Conservation (phyloP, 2,113 vertebrate genomes). For the Polypterus senegalus region DNA sequence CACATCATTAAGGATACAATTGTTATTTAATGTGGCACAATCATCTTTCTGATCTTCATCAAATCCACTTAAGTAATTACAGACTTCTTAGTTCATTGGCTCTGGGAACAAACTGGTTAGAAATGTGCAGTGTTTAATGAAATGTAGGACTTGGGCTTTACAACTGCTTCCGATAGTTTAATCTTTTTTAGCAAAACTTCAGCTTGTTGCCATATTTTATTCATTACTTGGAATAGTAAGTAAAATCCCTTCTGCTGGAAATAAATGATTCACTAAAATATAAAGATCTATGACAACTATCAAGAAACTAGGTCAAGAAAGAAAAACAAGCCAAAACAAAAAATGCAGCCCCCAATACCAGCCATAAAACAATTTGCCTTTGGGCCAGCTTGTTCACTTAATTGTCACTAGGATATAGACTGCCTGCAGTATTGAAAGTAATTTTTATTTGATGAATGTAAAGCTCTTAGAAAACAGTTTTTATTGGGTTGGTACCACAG, state of each 20-base stretch:
- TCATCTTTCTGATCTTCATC: slow-evolving; percentile 68
- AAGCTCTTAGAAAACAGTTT: background rate
- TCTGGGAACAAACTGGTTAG: slow-evolving; percentile 46
- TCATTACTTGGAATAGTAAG: background rate
- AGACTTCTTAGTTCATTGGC: slow-evolving; percentile 65
- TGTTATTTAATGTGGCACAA: slow-evolving; percentile 77
- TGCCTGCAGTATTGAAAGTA: background rate
- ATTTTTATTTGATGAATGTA: background rate
- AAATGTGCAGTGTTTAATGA: slow-evolving; percentile 14
- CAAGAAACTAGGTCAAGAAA: background rate
- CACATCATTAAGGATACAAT: slow-evolving; percentile 73
- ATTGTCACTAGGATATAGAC: background rate
- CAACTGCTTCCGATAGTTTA: slow-evolving; percentile 6
- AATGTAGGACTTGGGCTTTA: slow-evolving; percentile 6
- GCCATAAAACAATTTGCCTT: background rate
- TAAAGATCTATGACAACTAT: background rate
- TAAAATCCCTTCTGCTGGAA: background rate
- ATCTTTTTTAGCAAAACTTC: background rate
- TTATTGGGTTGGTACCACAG: no score
- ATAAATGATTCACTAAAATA: background rate
- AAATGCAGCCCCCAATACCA: no score
- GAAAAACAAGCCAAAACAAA: no score
- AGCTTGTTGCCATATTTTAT: slow-evolving; percentile 1
- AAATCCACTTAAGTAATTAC: slow-evolving; percentile 75
- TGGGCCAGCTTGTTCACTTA: background rate